These are phyloP conservation scores for Dicrostonyx torquatus DNA, from an alignment of 2,797 vertebrate species.

Conservation along the genomic window DNA sequence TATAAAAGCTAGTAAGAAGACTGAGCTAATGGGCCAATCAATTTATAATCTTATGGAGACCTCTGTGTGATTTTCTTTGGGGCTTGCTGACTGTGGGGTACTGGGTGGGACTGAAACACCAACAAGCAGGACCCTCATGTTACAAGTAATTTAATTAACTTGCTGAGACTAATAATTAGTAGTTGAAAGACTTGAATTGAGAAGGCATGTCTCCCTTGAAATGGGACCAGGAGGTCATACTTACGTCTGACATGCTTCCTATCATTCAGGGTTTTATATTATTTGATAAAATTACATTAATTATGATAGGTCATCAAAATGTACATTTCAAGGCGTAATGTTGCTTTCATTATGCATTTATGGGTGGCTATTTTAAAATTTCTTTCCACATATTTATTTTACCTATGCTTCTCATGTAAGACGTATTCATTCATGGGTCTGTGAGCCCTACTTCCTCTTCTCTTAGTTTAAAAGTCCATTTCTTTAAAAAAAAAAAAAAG, in stretches of 20 bases:
- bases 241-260: neutral
- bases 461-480: neutral
- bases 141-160: neutral
- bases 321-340: no score
- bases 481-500: neutral
- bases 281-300: neutral
- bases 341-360: no score
- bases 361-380: neutral
- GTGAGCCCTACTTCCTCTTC: neutral
- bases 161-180: neutral
- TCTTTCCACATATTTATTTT: neutral
- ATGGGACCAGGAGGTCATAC: neutral
- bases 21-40: no score
- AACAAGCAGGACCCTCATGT: no score
- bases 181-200: neutral
- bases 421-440: neutral
- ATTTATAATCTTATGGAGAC: no score
- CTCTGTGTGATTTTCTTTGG: no score
- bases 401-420: neutral
- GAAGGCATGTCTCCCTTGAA: neutral
- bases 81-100: no score
- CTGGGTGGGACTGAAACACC: no score
- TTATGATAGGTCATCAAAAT: neutral
- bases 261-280: neutral
- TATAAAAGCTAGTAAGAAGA: no score